Base-by-base conservation (phyloP, 1,140 invertebrate genomes). In the Drosophila nannoptera region DNA sequence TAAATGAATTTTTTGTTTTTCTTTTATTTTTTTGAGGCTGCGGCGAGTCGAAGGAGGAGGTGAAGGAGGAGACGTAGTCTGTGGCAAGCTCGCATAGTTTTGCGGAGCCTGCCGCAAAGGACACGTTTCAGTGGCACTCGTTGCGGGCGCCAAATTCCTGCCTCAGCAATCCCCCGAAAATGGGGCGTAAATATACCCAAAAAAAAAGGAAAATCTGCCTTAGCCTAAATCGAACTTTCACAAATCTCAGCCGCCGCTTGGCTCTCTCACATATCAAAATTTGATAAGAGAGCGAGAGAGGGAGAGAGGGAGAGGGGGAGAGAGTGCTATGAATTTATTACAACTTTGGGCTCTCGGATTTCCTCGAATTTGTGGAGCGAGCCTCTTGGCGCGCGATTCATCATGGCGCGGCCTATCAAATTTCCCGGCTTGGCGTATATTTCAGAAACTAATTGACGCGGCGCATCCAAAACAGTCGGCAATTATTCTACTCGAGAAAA, bases 1-100 rank as follows among this genome's bases (percentile, higher is more conserved):
- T 87, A 76, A 82, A 87, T 87, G 83, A 87, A 78, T 70, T 84
- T 71, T 82, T 82, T 78, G 22, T 54, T 32, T 33, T 16, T 22
- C 12, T 48, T 8, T 43, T 36, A 43, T 45, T 43, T 46, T 46
- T 32, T 53, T 43, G 8, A 62, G n/a, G 36, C 14, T 22, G 33
- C 7, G 36, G 7, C 43, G 29, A n/a, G n/a, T n/a, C n/a, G n/a
- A n/a, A n/a, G n/a, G 8, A 38, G 36, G 8, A 4, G 32, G 6
- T 32, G 12, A 32, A 55, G 22, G 22, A 16, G 8, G 54, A 16
- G 35, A 35, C 36, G n/a, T 22, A 40, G 22, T 12, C 8, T 29
- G 33, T 32, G 16, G 29, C 16, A 38, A 29, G 8, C 40, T 40
- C 45, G 43, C 49, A 42, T 46, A 62, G 53, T 73, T 73, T 64